These are phyloP conservation scores for Syrista parreyssii DNA, from an alignment of 2,888 invertebrate species.

Conservation along the genomic window DNA sequence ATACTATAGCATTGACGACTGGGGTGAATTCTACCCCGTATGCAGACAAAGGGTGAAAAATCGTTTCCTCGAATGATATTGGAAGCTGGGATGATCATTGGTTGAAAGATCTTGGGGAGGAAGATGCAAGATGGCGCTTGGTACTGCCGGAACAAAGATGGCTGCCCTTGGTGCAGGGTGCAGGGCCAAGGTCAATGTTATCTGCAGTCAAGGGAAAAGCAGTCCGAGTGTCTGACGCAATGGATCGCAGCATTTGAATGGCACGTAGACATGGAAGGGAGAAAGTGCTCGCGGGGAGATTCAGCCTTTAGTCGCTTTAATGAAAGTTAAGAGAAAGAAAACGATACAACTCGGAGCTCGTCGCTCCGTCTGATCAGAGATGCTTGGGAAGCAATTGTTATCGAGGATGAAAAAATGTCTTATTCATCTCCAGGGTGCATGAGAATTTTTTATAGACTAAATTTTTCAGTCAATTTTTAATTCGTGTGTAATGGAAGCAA, in stretches of 20 bases:
- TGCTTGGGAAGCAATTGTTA: neutral
- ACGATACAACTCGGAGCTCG: neutral
- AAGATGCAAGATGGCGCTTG: rapidly evolving
- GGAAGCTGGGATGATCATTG: too few species aligned
- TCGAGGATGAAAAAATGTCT: neutral
- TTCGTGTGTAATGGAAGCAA: neutral
- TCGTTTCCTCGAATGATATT: too few species aligned
- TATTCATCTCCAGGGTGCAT: too few species aligned
- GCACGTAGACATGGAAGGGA: conserved; percentile 47
- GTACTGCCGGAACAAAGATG: neutral
- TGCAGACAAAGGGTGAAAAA: too few species aligned
- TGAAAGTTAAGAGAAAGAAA: conserved; percentile 53
- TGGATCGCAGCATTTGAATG: conserved; percentile 27
- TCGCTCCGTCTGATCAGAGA: neutral
- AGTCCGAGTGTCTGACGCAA: neutral
- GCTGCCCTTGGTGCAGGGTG: neutral
- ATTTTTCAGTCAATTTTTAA: neutral
- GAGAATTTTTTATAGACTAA: neutral
- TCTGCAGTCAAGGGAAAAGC: neutral
- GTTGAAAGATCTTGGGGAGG: neutral
- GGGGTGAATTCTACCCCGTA: too few species aligned
- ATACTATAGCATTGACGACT: too few species aligned
- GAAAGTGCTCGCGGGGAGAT: conserved; percentile 46
- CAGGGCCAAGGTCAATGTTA: conserved; percentile 25
- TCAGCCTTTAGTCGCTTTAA: conserved; percentile 22